A percentile compares a stretch with the other conserved stretches of the same genome.
phyloP scores from a whole-genome alignment of 2,113 vertebrate genomes.

The Coreoperca whiteheadi region DNA sequence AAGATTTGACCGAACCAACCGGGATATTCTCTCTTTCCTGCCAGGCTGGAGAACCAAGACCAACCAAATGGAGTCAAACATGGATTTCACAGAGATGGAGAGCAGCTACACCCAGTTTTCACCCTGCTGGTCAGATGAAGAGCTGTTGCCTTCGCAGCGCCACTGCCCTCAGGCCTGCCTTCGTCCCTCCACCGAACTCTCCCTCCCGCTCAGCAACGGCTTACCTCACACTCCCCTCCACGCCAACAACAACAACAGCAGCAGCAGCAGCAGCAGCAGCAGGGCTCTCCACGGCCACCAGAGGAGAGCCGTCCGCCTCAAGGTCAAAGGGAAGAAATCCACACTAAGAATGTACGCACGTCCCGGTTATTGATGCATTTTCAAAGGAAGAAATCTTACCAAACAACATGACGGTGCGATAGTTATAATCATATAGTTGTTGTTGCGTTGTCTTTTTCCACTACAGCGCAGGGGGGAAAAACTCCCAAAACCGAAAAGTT shows the following conservation, averaged over 20 bases:
- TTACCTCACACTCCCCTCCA: constrained; percentile 53
- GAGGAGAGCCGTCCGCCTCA: constrained; percentile 81
- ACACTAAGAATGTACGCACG: constrained; percentile 85
- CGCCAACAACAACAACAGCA: constrained; percentile 81
- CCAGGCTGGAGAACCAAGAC: constrained; percentile 77
- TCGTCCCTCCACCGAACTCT: constrained; percentile 37
- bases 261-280: too few relatives aligned
- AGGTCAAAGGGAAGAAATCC: constrained; percentile 83
- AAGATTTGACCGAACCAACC: background rate
- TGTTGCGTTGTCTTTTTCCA: background rate
- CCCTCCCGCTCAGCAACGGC: constrained; percentile 59
- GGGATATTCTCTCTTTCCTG: background rate
- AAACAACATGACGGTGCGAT: background rate
- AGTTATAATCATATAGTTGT: background rate
- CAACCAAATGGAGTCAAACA: constrained; percentile 24
- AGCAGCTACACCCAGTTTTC: constrained; percentile 77
- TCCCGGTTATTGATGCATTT: background rate
- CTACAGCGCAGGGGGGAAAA: constrained; percentile 76
- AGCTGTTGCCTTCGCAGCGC: constrained; percentile 41
- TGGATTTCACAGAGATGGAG: constrained; percentile 82
- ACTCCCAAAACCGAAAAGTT: constrained; percentile 90
- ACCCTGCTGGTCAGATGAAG: constrained; percentile 69
- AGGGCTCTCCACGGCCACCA: constrained; percentile 56
- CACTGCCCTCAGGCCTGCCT: constrained; percentile 37
- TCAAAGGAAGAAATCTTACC: background rate